These are phyloP conservation scores for Panthera tigris DNA, from an alignment of 2,113 vertebrate genomes.

Conservation along the genomic window DNA sequence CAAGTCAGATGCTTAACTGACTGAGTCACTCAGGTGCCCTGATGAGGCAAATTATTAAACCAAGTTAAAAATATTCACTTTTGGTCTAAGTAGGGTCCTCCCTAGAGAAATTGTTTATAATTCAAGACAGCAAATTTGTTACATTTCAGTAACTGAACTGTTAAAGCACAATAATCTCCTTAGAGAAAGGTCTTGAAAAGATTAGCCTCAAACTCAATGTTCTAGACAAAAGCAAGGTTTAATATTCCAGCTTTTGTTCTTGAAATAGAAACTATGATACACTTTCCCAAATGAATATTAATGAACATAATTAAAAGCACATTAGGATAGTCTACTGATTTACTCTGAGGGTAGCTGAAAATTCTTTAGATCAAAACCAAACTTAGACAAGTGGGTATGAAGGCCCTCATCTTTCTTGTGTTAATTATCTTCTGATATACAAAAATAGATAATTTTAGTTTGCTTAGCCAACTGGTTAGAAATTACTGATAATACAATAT, in stretches of 20 bases:
- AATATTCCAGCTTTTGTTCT: conserved; percentile 69
- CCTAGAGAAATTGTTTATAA: conserved; percentile 33
- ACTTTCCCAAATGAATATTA: conserved; percentile 72
- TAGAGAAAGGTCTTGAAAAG: conserved; percentile 53
- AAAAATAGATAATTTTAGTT: conserved; percentile 56
- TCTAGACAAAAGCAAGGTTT: conserved; percentile 61
- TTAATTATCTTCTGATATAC: conserved; percentile 43
- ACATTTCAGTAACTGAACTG: neutral
- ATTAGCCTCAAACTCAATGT: conserved; percentile 39
- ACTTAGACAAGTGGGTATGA: conserved; percentile 38
- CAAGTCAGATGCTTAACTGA: too few relatives aligned
- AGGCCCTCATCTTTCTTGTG: conserved; percentile 10
- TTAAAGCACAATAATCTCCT: conserved; percentile 31
- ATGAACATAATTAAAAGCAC: conserved; percentile 66
- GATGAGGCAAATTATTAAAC: conserved; percentile 19
- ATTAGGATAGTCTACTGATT: conserved; percentile 65
- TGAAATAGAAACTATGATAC: conserved; percentile 67
- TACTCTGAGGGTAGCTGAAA: conserved; percentile 42
- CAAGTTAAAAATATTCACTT: conserved; percentile 18
- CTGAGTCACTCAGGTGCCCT: too few relatives aligned
- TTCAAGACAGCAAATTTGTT: conserved; percentile 1
- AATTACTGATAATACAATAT: conserved; percentile 3
- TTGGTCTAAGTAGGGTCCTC: neutral
- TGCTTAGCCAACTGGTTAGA: neutral
- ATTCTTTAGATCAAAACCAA: conserved; percentile 58